Conservation (phyloP, 2,888 invertebrate species). For the Herminia tarsipennalis region DNA sequence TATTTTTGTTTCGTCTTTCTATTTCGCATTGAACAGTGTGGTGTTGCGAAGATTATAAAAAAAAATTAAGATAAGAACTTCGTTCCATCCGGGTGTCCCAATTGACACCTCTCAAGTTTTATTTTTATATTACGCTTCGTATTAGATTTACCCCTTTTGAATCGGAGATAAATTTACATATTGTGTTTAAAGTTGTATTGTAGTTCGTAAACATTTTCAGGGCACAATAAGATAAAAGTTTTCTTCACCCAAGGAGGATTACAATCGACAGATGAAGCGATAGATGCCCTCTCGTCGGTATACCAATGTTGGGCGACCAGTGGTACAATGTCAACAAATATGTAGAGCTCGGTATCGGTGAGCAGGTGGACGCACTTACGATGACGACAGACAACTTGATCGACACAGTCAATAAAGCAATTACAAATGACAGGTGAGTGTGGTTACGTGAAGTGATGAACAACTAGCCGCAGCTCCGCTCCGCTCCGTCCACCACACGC, state of each 20-base stretch:
- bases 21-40: too few relatives aligned
- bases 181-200: too few relatives aligned
- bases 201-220: conserved; percentile 26
- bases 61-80: too few relatives aligned
- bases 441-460: conserved; percentile 15
- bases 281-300: conserved; percentile 43
- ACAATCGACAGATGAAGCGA: conserved; percentile 36
- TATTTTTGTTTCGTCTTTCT: too few relatives aligned
- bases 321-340: conserved; percentile 37
- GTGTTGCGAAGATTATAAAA: too few relatives aligned
- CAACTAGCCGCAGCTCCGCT: conserved; percentile 34
- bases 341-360: conserved; percentile 27
- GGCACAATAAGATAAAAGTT: conserved; percentile 42
- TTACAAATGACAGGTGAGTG: conserved; percentile 9
- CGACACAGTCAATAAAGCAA: conserved; percentile 3
- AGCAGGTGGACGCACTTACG: conserved; percentile 19
- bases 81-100: too few relatives aligned
- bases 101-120: too few relatives aligned
- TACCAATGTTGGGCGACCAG: conserved; percentile 44
- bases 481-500: too few relatives aligned
- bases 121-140: too few relatives aligned
- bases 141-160: too few relatives aligned
- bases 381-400: conserved; percentile 11
- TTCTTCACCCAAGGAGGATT: conserved; percentile 46
- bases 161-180: too few relatives aligned